Conservation (phyloP, 2,888 invertebrate genomes). For the Esperia sulphurella region DNA sequence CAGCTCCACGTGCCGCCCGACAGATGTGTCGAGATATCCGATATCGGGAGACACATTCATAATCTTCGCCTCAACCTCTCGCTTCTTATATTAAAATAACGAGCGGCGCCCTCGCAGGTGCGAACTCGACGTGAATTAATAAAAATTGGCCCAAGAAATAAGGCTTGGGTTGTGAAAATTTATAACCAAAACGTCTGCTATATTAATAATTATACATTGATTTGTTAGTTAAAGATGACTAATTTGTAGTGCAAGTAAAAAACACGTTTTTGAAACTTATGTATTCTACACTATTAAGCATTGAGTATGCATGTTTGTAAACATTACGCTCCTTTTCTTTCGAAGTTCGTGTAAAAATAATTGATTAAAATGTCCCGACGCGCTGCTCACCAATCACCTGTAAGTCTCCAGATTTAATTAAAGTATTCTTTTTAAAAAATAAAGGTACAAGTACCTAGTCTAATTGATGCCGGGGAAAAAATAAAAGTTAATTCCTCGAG, state of each 20-base stretch:
- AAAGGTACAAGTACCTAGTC: slow-evolving; percentile 35
- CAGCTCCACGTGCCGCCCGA: slow-evolving; percentile 65
- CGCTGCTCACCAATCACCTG: slow-evolving; percentile 35
- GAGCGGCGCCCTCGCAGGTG: slow-evolving; percentile 56
- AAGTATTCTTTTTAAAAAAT: slow-evolving; percentile 58
- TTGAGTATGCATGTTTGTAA: too few species aligned
- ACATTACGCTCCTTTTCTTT: too few species aligned
- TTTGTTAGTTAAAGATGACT: too few species aligned
- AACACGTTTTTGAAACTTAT: too few species aligned
- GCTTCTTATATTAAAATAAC: slow-evolving; percentile 73
- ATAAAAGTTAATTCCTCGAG: slow-evolving; percentile 62
- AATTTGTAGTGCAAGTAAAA: too few species aligned
- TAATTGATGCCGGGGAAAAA: slow-evolving; percentile 62
- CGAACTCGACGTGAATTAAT: slow-evolving; percentile 55
- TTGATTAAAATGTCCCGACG: slow-evolving; percentile 26
- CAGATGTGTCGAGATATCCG: slow-evolving; percentile 77
- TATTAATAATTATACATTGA: slow-evolving; percentile 22
- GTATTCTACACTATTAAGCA: too few species aligned
- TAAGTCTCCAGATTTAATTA: slow-evolving; percentile 61
- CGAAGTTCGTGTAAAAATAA: slow-evolving; percentile 6
- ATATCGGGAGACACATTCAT: slow-evolving; percentile 78
- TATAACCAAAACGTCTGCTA: too few species aligned
- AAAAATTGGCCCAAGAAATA: slow-evolving; percentile 24
- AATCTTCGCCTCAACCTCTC: slow-evolving; percentile 70
- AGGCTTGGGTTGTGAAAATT: too few species aligned